Percentiles rank a stretch among this genome's conserved stretches.
These are phyloP conservation scores for Poecilia velifera DNA, from an alignment of 2,797 vertebrate genomes.

Conservation along the genomic window DNA sequence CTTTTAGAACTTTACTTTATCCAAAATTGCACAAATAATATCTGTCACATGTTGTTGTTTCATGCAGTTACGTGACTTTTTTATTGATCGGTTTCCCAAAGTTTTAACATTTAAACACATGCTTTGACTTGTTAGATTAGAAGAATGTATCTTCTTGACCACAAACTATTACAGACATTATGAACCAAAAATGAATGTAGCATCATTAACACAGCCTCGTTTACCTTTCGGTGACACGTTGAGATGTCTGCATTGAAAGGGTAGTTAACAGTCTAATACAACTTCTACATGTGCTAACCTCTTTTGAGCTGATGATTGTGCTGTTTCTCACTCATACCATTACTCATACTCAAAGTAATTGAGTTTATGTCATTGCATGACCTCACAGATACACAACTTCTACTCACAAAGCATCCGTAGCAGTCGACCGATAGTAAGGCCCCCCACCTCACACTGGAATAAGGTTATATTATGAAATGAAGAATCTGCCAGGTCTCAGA, in stretches of 20 bases:
- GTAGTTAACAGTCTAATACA: conserved; percentile 1
- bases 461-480: not conserved
- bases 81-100: not conserved
- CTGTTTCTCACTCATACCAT: conserved; percentile 59
- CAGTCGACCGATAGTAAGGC: conserved; percentile 17
- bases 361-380: conserved; percentile 60
- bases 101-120: conserved; percentile 11
- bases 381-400: conserved; percentile 39
- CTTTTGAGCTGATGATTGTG: conserved; percentile 35
- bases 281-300: conserved; percentile 36
- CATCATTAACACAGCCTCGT: not conserved
- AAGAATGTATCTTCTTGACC: not conserved
- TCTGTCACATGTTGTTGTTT: conserved; percentile 9
- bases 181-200: not conserved
- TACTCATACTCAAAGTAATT: conserved; percentile 34
- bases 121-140: conserved; percentile 8
- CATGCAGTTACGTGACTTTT: conserved; percentile 1
- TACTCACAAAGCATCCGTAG: conserved; percentile 52
- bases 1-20: not conserved
- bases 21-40: not conserved
- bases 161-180: not conserved
- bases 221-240: not conserved
- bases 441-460: not conserved
- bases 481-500: not conserved
- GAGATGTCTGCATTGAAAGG: not conserved